A percentile compares a stretch with the other conserved stretches of the same genome.
Conservation (phyloP, 2,113 vertebrate species). For the Pontoporia blainvillei region DNA sequence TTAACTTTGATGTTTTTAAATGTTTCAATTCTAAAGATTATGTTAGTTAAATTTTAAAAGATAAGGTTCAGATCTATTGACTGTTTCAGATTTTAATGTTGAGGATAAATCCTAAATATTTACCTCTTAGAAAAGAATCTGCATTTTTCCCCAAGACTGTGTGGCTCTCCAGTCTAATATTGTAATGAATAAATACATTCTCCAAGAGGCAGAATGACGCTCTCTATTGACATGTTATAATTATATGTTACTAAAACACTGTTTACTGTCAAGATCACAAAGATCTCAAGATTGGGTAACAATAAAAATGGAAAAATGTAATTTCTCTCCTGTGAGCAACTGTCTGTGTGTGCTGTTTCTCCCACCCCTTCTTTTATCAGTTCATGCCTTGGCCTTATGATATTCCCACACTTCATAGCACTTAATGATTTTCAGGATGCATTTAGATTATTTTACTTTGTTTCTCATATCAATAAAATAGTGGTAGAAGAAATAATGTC, state of each 20-base stretch:
- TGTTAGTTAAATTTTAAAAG: background rate
- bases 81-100: background rate
- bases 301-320: background rate
- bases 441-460: too few relatives aligned
- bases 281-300: background rate
- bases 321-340: background rate
- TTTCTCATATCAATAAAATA: too few relatives aligned
- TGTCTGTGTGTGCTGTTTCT: too few relatives aligned
- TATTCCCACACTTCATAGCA: too few relatives aligned
- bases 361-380: too few relatives aligned
- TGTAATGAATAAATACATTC: background rate
- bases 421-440: too few relatives aligned
- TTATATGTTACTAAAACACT: background rate
- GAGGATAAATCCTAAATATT: background rate
- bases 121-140: background rate
- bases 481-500: too few relatives aligned
- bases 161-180: fast-evolving
- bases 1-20: background rate
- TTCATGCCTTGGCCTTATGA: too few relatives aligned
- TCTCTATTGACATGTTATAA: background rate
- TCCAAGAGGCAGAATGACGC: background rate
- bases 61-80: background rate
- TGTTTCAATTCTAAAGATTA: background rate
- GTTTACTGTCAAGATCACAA: background rate
- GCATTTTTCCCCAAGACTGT: background rate